Evolutionary conservation across 2,888 invertebrate species (phyloP).

Genomic region (Capitulum mitella): DNA sequence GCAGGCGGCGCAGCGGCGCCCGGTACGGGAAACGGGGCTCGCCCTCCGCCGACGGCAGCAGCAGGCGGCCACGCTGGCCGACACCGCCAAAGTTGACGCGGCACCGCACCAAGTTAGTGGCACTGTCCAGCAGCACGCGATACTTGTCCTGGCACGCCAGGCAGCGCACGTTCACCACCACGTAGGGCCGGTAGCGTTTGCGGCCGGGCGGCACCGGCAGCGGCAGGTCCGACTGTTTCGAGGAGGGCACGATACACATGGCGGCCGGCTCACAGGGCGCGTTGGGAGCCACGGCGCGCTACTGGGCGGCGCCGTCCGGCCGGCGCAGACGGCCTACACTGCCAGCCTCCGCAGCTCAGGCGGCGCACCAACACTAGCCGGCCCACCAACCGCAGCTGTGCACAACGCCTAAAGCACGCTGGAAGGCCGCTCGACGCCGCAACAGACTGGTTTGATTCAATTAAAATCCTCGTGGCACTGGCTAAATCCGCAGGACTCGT

Average conservation of each 20-base stretch:
- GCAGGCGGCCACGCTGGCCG: conserved; percentile 31
- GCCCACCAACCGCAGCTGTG: background rate
- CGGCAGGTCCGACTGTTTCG: background rate
- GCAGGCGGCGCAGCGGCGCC: conserved; percentile 43
- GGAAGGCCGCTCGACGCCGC: background rate
- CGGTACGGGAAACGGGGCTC: conserved; percentile 43
- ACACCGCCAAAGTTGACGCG: background rate
- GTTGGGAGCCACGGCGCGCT: background rate
- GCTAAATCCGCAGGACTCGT: background rate
- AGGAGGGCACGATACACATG: conserved; percentile 13
- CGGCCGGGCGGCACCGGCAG: background rate
- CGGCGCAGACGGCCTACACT: background rate
- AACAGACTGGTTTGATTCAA: background rate
- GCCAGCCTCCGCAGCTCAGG: background rate
- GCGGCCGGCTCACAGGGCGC: background rate
- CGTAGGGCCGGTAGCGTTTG: conserved; percentile 1
- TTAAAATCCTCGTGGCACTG: background rate
- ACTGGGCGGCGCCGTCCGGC: background rate
- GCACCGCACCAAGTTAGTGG: conserved; percentile 23
- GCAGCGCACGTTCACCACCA: conserved; percentile 37
- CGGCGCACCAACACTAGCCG: background rate
- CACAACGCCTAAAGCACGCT: background rate
- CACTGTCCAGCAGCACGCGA: conserved; percentile 36
- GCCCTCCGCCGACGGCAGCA: conserved; percentile 32
- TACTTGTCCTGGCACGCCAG: conserved; percentile 37